Evolutionary conservation across 1,140 invertebrate species (phyloP).

Genomic region (Drosophila miranda): DNA sequence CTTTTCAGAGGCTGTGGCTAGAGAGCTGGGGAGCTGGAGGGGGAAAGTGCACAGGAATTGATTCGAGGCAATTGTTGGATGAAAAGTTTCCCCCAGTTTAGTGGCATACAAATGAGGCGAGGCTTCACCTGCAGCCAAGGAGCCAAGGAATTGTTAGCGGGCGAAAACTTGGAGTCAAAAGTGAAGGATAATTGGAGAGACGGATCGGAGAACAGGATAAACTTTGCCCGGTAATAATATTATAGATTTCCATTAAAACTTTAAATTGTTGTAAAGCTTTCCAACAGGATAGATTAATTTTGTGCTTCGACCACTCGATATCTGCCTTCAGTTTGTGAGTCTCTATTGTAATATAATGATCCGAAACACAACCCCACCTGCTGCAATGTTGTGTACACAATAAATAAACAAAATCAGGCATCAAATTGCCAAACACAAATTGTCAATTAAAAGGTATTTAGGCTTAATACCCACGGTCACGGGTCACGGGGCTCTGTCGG

Average conservation of each 20-base stretch:
- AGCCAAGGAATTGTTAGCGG: not conserved
- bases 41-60: constrained; percentile 1
- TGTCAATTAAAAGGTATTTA: constrained; percentile 82
- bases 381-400: constrained; percentile 21
- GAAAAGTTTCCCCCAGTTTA: constrained; percentile 62
- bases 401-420: constrained; percentile 69
- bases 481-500: constrained; percentile 1
- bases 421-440: constrained; percentile 69
- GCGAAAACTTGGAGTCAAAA: constrained; percentile 10
- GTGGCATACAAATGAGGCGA: constrained; percentile 65
- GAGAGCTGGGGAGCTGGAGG: not conserved
- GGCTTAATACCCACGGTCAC: constrained; percentile 75
- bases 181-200: constrained; percentile 16
- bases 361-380: constrained; percentile 2
- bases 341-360: constrained; percentile 23
- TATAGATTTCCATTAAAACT: not conserved
- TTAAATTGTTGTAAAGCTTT: too few species aligned
- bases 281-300: constrained; percentile 12
- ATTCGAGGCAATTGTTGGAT: constrained; percentile 59
- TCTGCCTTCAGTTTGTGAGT: not conserved
- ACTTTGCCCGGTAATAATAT: not conserved
- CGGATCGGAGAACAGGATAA: not conserved
- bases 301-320: too few species aligned
- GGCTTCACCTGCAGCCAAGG: constrained; percentile 48
- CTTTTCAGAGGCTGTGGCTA: constrained; percentile 45